phyloP scores from a whole-genome alignment of 2,888 invertebrate species.

The Eristalinus aeneus region DNA sequence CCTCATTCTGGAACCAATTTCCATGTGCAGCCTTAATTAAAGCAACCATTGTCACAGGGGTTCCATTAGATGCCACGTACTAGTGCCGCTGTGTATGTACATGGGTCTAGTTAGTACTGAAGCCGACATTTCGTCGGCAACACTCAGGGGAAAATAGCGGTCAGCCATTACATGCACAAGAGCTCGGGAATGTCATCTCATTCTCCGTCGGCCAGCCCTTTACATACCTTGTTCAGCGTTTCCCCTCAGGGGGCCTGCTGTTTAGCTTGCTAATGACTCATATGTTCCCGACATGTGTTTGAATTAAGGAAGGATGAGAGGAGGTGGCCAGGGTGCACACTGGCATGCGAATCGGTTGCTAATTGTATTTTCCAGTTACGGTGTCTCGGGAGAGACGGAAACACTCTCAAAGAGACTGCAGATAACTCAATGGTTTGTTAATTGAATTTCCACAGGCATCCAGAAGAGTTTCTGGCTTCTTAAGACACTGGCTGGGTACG shows the following conservation, averaged over 20 bases:
- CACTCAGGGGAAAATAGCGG: neutral
- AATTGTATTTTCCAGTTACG: constrained; percentile 46
- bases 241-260: constrained; percentile 12
- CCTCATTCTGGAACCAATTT: constrained; percentile 3
- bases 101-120: neutral
- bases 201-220: neutral
- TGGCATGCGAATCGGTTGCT: constrained; percentile 28
- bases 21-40: constrained; percentile 47
- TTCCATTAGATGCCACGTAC: constrained; percentile 20
- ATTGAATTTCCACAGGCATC: constrained; percentile 16
- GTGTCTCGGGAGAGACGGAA: neutral
- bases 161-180: neutral
- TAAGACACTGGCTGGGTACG: neutral
- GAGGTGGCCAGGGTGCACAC: neutral
- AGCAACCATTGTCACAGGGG: constrained; percentile 31
- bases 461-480: neutral
- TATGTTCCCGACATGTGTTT: constrained; percentile 3
- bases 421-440: constrained; percentile 14
- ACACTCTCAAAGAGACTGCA: neutral
- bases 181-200: constrained; percentile 7
- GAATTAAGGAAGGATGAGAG: neutral
- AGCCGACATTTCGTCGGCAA: neutral
- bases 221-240: neutral
- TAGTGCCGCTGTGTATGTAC: neutral
- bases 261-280: constrained; percentile 37